phyloP scores from a whole-genome alignment of 2,888 invertebrate genomes.

The Plebejus melissa region DNA sequence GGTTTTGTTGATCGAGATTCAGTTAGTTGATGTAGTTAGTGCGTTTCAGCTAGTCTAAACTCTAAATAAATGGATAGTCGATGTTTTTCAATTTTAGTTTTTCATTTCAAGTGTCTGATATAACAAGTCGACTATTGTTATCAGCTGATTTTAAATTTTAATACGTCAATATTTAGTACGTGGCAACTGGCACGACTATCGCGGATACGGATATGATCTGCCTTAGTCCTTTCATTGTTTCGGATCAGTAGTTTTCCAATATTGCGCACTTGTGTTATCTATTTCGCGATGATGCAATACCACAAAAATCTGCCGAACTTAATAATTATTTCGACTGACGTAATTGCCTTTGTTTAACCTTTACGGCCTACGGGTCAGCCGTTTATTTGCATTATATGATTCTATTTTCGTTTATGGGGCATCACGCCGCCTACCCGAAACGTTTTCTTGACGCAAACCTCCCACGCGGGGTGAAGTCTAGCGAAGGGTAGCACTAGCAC shows the following conservation, averaged over 20 bases:
- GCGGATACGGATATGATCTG: not conserved
- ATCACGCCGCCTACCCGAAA: slow-evolving; percentile 7
- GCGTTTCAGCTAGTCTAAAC: not conserved
- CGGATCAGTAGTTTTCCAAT: slow-evolving; percentile 46
- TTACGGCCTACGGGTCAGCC: slow-evolving; percentile 22
- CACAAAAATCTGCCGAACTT: slow-evolving; percentile 45
- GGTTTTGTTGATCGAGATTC: not conserved
- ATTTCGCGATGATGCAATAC: slow-evolving; percentile 57
- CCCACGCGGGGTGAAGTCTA: slow-evolving; percentile 31
- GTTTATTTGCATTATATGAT: slow-evolving; percentile 30
- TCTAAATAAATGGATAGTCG: not conserved
- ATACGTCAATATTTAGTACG: not conserved
- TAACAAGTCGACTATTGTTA: not conserved
- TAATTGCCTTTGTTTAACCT: not conserved
- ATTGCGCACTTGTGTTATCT: slow-evolving; percentile 59
- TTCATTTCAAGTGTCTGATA: not conserved
- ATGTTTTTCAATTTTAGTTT: not conserved
- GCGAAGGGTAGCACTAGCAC: slow-evolving; percentile 29
- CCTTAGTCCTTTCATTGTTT: not conserved
- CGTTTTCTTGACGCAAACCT: slow-evolving; percentile 25
- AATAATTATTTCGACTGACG: slow-evolving; percentile 35
- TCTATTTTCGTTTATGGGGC: slow-evolving; percentile 17
- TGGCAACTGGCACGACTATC: not conserved
- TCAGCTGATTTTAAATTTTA: not conserved
- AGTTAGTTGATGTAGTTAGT: not conserved